Conservation (phyloP, 2,113 vertebrate species). For the Eurypyga helias region DNA sequence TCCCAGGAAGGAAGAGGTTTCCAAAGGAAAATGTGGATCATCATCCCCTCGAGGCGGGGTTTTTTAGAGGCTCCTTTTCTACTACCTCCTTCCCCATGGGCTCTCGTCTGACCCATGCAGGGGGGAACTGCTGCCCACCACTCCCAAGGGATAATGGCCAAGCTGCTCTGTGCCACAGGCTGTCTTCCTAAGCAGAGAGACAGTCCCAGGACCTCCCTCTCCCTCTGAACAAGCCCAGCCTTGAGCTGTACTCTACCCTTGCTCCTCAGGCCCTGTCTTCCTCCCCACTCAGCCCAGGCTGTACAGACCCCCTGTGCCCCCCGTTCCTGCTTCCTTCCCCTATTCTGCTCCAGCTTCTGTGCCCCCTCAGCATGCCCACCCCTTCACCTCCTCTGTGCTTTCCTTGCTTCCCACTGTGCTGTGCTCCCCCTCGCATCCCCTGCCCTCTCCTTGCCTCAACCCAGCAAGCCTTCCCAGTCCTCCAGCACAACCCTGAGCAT, state of each 20-base stretch:
- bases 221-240: not conserved
- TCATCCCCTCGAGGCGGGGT: rapidly evolving
- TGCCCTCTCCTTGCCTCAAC: not conserved
- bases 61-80: not conserved
- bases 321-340: not conserved
- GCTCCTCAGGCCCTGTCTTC: not conserved
- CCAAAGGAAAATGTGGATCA: not conserved
- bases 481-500: not conserved
- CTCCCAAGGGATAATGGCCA: rapidly evolving
- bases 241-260: not conserved
- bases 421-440: rapidly evolving
- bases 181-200: not conserved
- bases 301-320: not conserved
- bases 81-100: not conserved
- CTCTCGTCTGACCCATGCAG: not conserved
- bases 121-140: rapidly evolving
- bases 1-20: not conserved
- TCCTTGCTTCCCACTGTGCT: not conserved
- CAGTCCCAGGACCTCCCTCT: not conserved
- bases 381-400: rapidly evolving
- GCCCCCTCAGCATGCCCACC: rapidly evolving
- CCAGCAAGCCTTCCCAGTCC: not conserved
- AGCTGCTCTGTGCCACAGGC: too few relatives aligned
- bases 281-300: not conserved
- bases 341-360: not conserved